Base-by-base conservation (phyloP, 1,140 invertebrate species). In the Drosophila tani region DNA sequence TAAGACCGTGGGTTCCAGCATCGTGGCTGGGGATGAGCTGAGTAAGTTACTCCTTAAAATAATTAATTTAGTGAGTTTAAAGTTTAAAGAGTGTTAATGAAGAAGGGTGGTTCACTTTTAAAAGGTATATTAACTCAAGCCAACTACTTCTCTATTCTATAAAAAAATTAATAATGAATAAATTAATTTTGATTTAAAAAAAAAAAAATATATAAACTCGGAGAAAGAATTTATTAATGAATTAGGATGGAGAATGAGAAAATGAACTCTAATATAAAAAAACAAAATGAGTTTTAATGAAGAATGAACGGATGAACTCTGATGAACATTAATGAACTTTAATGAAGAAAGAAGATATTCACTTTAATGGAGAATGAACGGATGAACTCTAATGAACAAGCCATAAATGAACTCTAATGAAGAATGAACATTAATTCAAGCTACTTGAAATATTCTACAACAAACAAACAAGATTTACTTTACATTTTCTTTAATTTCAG, bases 1-100 rank as follows among this genome's bases (percentile, higher is more conserved):
- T 17, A 93, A 93, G 59, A 74, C 91, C 2, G 91, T 93, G n/a
- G 88, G 91, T 7, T 91, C 92, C 0, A 91, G 82, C 38, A 88
- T 93, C 47, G 91, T 93, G 1, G 91, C 63, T 43, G 85, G 81
- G 7, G 91, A 92, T 17, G 92, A 93, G 53, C 68, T 93, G 15
- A 92, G 92, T 93, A 51, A 79, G 81, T 83, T 14, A 1, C 5
- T 29, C 11, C 8, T 3, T 51, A 12, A 19, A 9, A 8, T 14
- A 12, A 19, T 27, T 14, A n/a, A n/a, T 41, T 8, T 7, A n/a
- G 6, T 41, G 15, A 6, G 40, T n/a, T 41, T n/a, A 41, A 41
- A 6, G 5, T 41, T 41, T n/a, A 41, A 41, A 6, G 15, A 41
- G 6, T 41, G 15, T 2, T 5, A 5, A 40, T 2, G 4, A 40